phyloP scores from a whole-genome alignment of 2,113 vertebrate species.

The Leptosomus discolor region DNA sequence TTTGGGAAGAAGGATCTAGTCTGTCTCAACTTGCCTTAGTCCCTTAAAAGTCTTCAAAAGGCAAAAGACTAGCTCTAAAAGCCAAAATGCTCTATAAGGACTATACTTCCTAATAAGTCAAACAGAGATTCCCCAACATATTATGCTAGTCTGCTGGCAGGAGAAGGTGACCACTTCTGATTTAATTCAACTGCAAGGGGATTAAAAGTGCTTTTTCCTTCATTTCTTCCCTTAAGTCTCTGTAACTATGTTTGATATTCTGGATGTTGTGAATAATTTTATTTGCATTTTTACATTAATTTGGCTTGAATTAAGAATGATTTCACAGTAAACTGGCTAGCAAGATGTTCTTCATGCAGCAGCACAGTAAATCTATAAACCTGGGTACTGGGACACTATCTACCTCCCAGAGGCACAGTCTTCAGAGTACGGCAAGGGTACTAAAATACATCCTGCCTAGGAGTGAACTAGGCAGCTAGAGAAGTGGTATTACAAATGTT shows the following conservation, averaged over 20 bases:
- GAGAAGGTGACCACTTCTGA: background rate
- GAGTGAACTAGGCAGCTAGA: background rate
- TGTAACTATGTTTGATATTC: background rate
- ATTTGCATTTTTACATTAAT: background rate
- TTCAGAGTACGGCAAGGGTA: background rate
- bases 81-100: background rate
- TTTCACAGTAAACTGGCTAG: background rate
- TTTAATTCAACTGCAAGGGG: background rate
- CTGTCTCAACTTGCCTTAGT: background rate
- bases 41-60: background rate
- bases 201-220: background rate
- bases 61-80: background rate
- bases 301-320: background rate
- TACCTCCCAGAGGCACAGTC: background rate
- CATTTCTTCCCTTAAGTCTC: background rate
- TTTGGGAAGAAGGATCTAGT: background rate
- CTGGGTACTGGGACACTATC: background rate
- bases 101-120: background rate
- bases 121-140: background rate
- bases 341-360: background rate
- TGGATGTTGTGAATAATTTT: background rate
- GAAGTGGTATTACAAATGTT: background rate
- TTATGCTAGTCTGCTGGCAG: background rate
- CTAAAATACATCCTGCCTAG: background rate
- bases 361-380: background rate